These are phyloP conservation scores for Lamproptera curius DNA, from an alignment of 2,888 invertebrate species.

Conservation along the genomic window DNA sequence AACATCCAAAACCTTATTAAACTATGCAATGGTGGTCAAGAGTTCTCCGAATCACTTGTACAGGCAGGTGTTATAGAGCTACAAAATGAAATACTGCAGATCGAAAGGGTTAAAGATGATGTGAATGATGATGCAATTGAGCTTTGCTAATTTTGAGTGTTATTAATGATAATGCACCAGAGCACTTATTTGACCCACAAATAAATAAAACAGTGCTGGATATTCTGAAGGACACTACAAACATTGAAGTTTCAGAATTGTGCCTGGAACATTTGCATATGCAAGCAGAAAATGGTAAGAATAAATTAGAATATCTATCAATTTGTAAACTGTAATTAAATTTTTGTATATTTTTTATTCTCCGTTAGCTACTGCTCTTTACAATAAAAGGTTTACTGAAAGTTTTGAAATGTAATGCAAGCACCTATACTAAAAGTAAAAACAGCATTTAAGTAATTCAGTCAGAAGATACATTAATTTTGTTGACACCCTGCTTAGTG, in stretches of 20 bases:
- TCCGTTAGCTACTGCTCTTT: no score
- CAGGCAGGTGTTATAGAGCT: conserved; percentile 74
- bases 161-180: conserved; percentile 80
- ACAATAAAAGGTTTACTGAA: no score
- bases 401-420: no score
- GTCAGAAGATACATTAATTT: no score
- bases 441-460: no score
- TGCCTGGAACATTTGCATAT: conserved; percentile 87
- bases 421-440: no score
- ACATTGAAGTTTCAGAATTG: conserved; percentile 85
- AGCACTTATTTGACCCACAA: conserved; percentile 74
- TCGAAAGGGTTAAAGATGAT: conserved; percentile 66
- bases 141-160: conserved; percentile 79
- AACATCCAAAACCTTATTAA: conserved; percentile 86
- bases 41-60: conserved; percentile 79
- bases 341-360: no score
- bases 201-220: conserved; percentile 80
- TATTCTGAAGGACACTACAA: conserved; percentile 80
- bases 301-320: no score
- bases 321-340: no score
- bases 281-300: conserved; percentile 86
- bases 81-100: conserved; percentile 69
- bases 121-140: conserved; percentile 75
- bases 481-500: no score
- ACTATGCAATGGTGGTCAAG: conserved; percentile 86